A percentile compares a stretch with the other conserved stretches of the same genome.
phyloP scores from a whole-genome alignment of 2,797 vertebrate species.

The Pristis pectinata region DNA sequence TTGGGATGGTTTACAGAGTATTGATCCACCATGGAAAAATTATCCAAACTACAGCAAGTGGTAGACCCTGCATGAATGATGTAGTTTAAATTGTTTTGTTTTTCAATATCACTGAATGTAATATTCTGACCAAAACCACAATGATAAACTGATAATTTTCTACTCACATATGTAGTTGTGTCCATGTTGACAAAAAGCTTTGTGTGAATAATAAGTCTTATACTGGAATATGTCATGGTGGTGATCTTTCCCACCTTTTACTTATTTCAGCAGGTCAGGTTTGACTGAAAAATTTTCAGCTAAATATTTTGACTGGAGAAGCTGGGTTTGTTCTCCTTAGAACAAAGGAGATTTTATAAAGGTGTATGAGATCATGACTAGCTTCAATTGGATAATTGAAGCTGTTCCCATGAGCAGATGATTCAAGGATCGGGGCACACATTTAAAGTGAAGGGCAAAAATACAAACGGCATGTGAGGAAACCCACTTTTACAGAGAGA shows the following conservation, averaged over 20 bases:
- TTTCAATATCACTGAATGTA: not conserved
- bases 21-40: not conserved
- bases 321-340: too few species aligned
- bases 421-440: too few species aligned
- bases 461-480: too few species aligned
- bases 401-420: too few species aligned
- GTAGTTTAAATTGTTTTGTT: too few species aligned
- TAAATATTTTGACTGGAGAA: too few species aligned
- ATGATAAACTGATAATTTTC: not conserved
- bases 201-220: not conserved
- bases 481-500: too few species aligned
- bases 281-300: too few species aligned
- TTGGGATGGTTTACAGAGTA: not conserved
- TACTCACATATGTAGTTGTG: not conserved
- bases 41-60: not conserved
- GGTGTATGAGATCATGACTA: too few species aligned
- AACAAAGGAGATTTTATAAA: too few species aligned
- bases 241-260: not conserved
- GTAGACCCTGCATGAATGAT: not conserved
- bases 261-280: not conserved
- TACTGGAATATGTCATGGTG: not conserved
- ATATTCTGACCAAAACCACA: not conserved
- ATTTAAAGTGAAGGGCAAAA: too few species aligned
- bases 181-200: not conserved
- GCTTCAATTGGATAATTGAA: too few species aligned